Base-by-base conservation (phyloP, 2,113 vertebrate species). In the Blennius ocellaris region DNA sequence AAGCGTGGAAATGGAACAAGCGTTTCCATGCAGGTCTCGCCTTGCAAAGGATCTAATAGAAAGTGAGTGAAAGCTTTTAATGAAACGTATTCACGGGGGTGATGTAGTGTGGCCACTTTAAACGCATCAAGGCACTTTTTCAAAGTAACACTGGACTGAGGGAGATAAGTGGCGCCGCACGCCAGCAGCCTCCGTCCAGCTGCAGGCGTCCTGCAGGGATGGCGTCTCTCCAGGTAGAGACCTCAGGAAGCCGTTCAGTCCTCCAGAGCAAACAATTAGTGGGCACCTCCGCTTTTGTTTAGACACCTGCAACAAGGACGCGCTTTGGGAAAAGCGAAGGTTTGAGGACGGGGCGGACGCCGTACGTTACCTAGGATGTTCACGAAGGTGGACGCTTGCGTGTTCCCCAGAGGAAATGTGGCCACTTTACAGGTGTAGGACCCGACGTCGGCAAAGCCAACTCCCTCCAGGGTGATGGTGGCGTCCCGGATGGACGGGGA, bases 381-480 rank as follows among this genome's bases (percentile, higher is more conserved):
- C 73, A 99, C 91, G 2, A 61, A 89, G 81, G 95, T 96, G 68
- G 96, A 95, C 0, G 96, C 94, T 69, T 98, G 95, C 0, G 93
- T 93, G 88, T 97, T 97, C 91, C 98, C 98, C 89, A 97, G 92
- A 8, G 97, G 97, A 85, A 98, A 99, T 8, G 97, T 99, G 65
- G 93, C 95, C 83, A 96, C 96, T 92, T 98, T 98, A 91, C 97
- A 99, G 89, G 94, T 93, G 83, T 99, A 99, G 61, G 94, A 92
- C 72, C 98, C 98, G 7, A 95, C 89, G 92, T 99, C 98, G 14
- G 94, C 93, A 78, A 99, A 97, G 72, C 91, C 93, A 52, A 97
- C 95, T 59, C 95, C 95, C 81, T 93, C 92, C 45, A 99, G 89
- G 81, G 94, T 86, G 66, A 99, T 96, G 53, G 96, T 97, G 79